phyloP scores from a whole-genome alignment of 2,888 invertebrate genomes.

The Dryocosmus kuriphilus region DNA sequence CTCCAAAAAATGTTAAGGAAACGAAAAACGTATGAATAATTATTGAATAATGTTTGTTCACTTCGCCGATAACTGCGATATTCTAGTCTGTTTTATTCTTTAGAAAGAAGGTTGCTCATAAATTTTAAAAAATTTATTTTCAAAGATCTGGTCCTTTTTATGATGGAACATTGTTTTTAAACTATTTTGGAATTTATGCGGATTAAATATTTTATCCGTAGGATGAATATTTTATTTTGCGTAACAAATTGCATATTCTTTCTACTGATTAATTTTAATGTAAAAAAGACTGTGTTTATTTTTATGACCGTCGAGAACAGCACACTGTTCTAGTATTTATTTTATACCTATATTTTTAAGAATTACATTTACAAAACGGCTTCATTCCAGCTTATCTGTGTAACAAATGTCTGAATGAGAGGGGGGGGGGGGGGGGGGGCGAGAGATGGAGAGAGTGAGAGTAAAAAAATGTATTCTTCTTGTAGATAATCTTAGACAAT shows the following conservation, averaged over 20 bases:
- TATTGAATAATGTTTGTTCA: neutral
- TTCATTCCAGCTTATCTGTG: neutral
- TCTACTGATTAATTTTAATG: neutral
- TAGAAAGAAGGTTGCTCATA: constrained; percentile 7
- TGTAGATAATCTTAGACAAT: neutral
- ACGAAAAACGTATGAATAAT: constrained; percentile 11
- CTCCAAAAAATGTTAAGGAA: neutral
- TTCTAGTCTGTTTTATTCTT: constrained; percentile 27
- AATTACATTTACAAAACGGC: neutral
- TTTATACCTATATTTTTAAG: constrained; percentile 23
- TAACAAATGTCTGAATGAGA: neutral
- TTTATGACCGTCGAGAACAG: neutral
- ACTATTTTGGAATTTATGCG: neutral
- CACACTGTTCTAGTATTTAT: neutral
- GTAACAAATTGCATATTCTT: neutral
- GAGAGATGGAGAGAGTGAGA: no score
- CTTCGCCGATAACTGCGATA: neutral
- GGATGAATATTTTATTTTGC: neutral
- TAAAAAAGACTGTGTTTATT: constrained; percentile 22
- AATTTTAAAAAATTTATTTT: neutral
- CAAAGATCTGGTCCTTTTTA: neutral
- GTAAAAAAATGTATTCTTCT: neutral
- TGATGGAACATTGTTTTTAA: neutral
- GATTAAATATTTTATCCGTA: neutral
- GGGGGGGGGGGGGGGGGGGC: no score